Base-by-base conservation (phyloP, 2,888 invertebrate species). In the Drosophila colorata region DNA sequence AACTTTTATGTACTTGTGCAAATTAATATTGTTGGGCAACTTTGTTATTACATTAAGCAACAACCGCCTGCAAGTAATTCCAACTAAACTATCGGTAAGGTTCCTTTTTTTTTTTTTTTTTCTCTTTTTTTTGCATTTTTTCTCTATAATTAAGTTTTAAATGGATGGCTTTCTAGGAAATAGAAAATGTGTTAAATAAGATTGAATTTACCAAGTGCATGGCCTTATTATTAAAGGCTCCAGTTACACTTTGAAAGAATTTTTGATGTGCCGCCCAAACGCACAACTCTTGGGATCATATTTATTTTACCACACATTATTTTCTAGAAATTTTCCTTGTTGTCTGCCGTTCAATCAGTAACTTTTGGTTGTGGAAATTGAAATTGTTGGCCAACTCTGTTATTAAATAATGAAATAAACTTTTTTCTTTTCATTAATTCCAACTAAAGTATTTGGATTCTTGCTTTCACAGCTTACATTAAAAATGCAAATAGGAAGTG, bases 221-320 rank as follows among this genome's bases (percentile, higher is more conserved):
- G 33, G 13, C 13, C 33, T 33, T 33, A 13, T 33, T 33, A 13
- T 13, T 11, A 33, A 4, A 3, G 11, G 33, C 9, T 13, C 4
- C 13, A 33, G 33, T 33, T 20, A 41, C 11, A 7, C 20, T 41
- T 53, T 11, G 9, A 53, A n/a, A 41, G 40, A 41, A 41, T 6
- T 28, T 33, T 13, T 13, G 4, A 33, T 33, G 0, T 28, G 13
- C 9, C 13, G 38, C 13, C 28, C 49, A 41, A 31, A 28, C 8
- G 8, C 38, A 38, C 35, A 55, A 25, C 55, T 49, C 48, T 44
- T 55, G 37, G 28, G 40, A 40, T 53, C 25, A 38, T 25, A 58
- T 48, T 48, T 35, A 28, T 47, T 31, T 43, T n/a, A 33, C 13
- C 33, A 33, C 33, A 33, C 13, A 33, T 33, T 33, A 33, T 33